These are phyloP conservation scores for Ormyrus thymus DNA, from an alignment of 2,888 invertebrate species.

Conservation along the genomic window DNA sequence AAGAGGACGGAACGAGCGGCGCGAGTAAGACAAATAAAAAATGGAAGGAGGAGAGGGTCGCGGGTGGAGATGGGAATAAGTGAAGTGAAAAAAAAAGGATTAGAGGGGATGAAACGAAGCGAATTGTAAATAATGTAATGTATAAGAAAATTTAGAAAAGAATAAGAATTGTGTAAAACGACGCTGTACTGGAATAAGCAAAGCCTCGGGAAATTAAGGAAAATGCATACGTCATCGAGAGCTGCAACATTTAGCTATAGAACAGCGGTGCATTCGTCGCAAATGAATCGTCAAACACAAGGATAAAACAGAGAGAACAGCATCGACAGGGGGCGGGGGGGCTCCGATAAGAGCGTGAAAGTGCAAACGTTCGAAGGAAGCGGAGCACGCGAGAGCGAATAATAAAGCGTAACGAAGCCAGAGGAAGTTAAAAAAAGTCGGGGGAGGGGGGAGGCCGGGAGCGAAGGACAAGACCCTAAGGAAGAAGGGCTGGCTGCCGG, in stretches of 20 bases:
- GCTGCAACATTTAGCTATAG: too few relatives aligned
- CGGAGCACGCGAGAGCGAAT: background rate
- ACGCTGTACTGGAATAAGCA: too few relatives aligned
- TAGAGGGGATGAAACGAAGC: conserved; percentile 4
- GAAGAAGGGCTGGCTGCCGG: conserved; percentile 51
- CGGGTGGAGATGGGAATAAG: background rate
- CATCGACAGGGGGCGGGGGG: background rate
- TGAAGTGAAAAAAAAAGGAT: background rate
- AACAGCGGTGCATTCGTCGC: too few relatives aligned
- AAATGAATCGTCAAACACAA: conserved; percentile 7
- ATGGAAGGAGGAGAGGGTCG: background rate
- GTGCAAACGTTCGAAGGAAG: too few relatives aligned
- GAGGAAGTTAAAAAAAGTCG: conserved; percentile 35
- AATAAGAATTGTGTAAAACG: too few relatives aligned
- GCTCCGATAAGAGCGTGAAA: too few relatives aligned
- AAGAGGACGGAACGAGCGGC: background rate
- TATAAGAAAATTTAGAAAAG: too few relatives aligned
- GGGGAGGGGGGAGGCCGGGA: conserved; percentile 20
- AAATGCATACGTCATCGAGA: too few relatives aligned
- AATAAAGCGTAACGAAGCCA: conserved; percentile 32
- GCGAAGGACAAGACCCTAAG: conserved; percentile 43
- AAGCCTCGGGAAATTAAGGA: too few relatives aligned
- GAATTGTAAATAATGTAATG: too few relatives aligned
- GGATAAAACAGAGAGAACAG: conserved; percentile 25
- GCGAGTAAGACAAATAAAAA: conserved; percentile 31